A percentile compares a stretch with the other conserved stretches of the same genome.
phyloP scores from a whole-genome alignment of 2,113 vertebrate genomes.

The Apteryx mantelli region DNA sequence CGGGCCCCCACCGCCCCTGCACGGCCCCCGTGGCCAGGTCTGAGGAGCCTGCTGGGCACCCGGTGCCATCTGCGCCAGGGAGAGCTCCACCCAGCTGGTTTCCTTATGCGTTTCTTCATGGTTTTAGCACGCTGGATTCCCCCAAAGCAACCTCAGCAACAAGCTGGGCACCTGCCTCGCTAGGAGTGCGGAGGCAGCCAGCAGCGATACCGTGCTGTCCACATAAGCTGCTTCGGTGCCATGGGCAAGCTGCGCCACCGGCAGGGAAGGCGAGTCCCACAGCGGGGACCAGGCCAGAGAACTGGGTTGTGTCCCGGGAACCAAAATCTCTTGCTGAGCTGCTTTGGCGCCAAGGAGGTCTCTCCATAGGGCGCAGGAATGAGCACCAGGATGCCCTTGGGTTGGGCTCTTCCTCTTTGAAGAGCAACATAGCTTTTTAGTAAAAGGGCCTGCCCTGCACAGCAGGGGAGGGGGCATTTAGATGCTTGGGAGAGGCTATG shows the following conservation, averaged over 20 bases:
- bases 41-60: not conserved
- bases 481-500: not conserved
- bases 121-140: not conserved
- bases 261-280: accelerated
- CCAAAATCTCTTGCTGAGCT: not conserved
- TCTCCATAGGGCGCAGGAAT: not conserved
- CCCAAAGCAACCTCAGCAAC: not conserved
- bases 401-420: not conserved
- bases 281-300: not conserved
- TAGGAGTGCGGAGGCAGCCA: not conserved
- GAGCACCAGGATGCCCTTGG: not conserved
- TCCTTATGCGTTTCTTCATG: not conserved
- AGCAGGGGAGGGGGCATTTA: not conserved
- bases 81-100: not conserved
- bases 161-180: not conserved
- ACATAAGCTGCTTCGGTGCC: not conserved
- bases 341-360: not conserved
- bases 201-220: not conserved
- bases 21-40: not conserved
- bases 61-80: not conserved
- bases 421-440: not conserved
- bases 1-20: not conserved
- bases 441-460: not conserved
- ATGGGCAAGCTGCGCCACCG: accelerated
- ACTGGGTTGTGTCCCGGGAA: not conserved